Percentiles rank a stretch among this genome's conserved stretches.
Evolutionary conservation across 2,888 invertebrate species (phyloP).

Genomic region (Cremastobaeus sp.): DNA sequence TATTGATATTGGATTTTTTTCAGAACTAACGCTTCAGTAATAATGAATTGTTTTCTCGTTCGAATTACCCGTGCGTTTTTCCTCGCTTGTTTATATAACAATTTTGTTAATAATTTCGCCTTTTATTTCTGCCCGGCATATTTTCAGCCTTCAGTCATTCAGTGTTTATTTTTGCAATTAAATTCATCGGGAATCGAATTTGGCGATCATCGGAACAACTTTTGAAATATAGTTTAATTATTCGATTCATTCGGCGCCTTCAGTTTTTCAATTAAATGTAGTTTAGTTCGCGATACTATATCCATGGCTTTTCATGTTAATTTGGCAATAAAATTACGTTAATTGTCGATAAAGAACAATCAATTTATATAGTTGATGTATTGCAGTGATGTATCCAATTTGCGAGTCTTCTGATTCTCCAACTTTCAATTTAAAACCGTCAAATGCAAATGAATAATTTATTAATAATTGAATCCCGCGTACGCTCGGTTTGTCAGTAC

Average conservation of each 20-base stretch:
- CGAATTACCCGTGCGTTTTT: not conserved
- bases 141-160: slow-evolving; percentile 3
- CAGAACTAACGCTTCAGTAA: not conserved
- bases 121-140: not conserved
- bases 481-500: too few species aligned
- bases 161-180: slow-evolving; percentile 23
- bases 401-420: too few species aligned
- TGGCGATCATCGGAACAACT: slow-evolving; percentile 7
- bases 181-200: slow-evolving; percentile 17
- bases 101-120: slow-evolving; percentile 16
- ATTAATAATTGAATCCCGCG: too few species aligned
- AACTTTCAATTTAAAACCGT: too few species aligned
- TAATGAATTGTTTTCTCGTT: slow-evolving; percentile 1
- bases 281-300: not conserved
- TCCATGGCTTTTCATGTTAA: slow-evolving; percentile 9
- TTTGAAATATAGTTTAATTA: slow-evolving; percentile 13
- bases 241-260: not conserved
- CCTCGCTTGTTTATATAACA: slow-evolving; percentile 5
- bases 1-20: not conserved
- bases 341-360: too few species aligned
- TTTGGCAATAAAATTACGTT: slow-evolving; percentile 1
- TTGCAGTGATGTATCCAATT: too few species aligned
- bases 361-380: too few species aligned
- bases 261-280: slow-evolving; percentile 25
- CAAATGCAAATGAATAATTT: too few species aligned